Evolutionary conservation across 2,888 invertebrate genomes (phyloP).

Genomic region (Eurytoma californica): DNA sequence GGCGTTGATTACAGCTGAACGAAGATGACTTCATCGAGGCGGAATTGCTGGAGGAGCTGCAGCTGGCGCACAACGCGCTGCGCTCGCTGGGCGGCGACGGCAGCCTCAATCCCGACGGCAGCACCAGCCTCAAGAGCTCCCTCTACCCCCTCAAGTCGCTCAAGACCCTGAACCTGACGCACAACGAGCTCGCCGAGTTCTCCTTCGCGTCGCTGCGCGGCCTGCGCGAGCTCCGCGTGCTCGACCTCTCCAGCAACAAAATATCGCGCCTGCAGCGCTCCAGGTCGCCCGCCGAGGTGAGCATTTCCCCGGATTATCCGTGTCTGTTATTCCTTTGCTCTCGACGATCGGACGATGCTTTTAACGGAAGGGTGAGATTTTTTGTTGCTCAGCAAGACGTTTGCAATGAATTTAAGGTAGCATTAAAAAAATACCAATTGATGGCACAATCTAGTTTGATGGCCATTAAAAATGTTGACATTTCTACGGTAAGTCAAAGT

Average conservation of each 20-base stretch:
- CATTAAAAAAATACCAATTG: too few relatives aligned
- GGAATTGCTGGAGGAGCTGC: constrained; percentile 82
- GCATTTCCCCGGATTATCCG: constrained; percentile 20
- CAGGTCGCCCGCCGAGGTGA: constrained; percentile 70
- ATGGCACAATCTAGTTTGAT: too few relatives aligned
- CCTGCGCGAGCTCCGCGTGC: constrained; percentile 81
- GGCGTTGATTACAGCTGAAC: constrained; percentile 76
- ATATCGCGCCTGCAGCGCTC: constrained; percentile 77
- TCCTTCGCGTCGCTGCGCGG: constrained; percentile 88
- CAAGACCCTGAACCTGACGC: constrained; percentile 84
- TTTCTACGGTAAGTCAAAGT: too few relatives aligned
- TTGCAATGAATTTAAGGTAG: too few relatives aligned
- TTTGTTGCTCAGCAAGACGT: too few relatives aligned
- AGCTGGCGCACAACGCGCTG: constrained; percentile 85
- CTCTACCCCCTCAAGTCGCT: constrained; percentile 82
- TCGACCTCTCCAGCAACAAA: constrained; percentile 87
- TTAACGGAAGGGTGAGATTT: too few relatives aligned
- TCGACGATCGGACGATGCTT: too few relatives aligned
- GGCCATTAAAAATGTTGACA: too few relatives aligned
- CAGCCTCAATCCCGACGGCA: constrained; percentile 63
- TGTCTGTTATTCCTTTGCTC: too few relatives aligned
- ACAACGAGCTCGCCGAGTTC: constrained; percentile 86
- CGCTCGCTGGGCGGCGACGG: constrained; percentile 76
- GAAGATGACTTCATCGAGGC: constrained; percentile 86
- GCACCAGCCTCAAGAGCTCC: constrained; percentile 77